These are phyloP conservation scores for Saccopteryx leptura DNA, from an alignment of 2,113 vertebrate genomes.

Conservation along the genomic window DNA sequence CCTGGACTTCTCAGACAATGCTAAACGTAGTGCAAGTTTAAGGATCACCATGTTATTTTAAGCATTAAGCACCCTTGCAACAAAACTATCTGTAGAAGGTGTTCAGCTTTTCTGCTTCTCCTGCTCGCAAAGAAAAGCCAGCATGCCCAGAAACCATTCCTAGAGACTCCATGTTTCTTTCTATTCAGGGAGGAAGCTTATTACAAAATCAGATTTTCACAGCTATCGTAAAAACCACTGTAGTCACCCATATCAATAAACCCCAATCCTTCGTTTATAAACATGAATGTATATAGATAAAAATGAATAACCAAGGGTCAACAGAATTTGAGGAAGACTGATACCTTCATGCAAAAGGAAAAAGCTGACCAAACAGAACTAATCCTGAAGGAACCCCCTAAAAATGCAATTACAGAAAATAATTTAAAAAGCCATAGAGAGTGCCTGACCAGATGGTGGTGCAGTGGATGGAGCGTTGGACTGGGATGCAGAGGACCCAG, in stretches of 20 bases:
- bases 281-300: not conserved
- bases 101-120: not conserved
- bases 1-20: slow-evolving; percentile 19
- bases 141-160: not conserved
- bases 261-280: not conserved
- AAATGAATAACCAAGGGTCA: not conserved
- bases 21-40: not conserved
- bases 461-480: too few species aligned
- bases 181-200: not conserved
- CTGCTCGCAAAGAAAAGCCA: not conserved
- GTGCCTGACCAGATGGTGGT: too few species aligned
- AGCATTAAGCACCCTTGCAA: not conserved
- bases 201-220: not conserved
- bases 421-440: not conserved
- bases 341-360: not conserved
- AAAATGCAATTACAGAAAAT: not conserved
- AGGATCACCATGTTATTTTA: not conserved
- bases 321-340: not conserved
- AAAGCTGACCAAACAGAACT: not conserved
- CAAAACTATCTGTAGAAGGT: not conserved
- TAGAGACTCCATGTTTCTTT: not conserved
- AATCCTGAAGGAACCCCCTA: not conserved
- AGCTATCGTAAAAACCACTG: not conserved
- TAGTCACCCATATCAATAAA: not conserved
- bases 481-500: too few species aligned